A percentile compares a stretch with the other conserved stretches of the same genome.
These are phyloP conservation scores for Spodoptera picta DNA, from an alignment of 2,888 invertebrate genomes.

Conservation along the genomic window DNA sequence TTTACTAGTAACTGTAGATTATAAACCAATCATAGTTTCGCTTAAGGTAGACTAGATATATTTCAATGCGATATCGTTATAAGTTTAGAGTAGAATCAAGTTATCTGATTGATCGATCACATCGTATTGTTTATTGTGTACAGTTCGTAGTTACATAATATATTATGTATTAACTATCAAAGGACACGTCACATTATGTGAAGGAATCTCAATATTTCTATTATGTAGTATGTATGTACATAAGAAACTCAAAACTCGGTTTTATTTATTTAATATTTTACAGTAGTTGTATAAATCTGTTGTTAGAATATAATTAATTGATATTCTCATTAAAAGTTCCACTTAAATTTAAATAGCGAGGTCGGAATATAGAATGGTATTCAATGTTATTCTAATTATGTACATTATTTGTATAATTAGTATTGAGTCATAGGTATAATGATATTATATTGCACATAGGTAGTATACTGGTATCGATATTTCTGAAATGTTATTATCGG, in stretches of 20 bases:
- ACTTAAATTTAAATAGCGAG: conserved; percentile 67
- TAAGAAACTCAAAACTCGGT: conserved; percentile 70
- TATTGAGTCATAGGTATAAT: conserved; percentile 73
- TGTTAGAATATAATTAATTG: conserved; percentile 64
- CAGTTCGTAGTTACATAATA: conserved; percentile 65
- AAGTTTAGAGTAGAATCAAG: conserved; percentile 52
- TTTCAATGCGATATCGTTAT: conserved; percentile 60
- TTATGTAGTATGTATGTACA: conserved; percentile 60
- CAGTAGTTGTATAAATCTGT: conserved; percentile 69
- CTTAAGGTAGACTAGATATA: conserved; percentile 61
- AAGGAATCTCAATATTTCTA: conserved; percentile 81
- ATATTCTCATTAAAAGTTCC: conserved; percentile 75
- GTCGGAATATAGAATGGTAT: conserved; percentile 73
- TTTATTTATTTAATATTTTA: conserved; percentile 76
- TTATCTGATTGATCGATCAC: conserved; percentile 66
- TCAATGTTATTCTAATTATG: conserved; percentile 76
- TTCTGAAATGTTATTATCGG: conserved; percentile 45
- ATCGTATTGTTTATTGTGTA: conserved; percentile 69
- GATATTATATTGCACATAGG: conserved; percentile 72
- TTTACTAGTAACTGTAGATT: conserved; percentile 65
- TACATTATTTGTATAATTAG: conserved; percentile 71
- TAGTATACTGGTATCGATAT: conserved; percentile 55
- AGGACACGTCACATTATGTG: conserved; percentile 70
- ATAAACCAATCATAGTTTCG: conserved; percentile 63
- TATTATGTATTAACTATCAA: conserved; percentile 57